Evolutionary conservation across 2,113 vertebrate species (phyloP).

Genomic region (Phoenicopterus ruber): DNA sequence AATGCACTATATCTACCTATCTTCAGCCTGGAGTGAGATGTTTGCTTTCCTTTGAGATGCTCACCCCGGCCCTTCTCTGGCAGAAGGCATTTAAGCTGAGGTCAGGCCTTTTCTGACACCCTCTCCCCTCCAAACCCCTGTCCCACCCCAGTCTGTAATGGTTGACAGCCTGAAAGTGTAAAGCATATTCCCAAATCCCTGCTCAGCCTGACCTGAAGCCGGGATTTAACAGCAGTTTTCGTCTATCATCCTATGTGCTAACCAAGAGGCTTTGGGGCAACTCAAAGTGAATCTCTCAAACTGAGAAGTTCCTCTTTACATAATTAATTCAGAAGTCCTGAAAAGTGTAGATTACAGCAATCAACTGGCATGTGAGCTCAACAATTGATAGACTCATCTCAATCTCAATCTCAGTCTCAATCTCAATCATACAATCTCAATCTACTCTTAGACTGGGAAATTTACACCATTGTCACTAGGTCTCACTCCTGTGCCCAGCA

Average conservation of each 20-base stretch:
- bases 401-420: not conserved
- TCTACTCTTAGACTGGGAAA: not conserved
- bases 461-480: not conserved
- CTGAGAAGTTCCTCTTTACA: not conserved
- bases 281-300: not conserved
- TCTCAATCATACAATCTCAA: not conserved
- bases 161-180: not conserved
- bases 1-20: not conserved
- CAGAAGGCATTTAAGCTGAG: not conserved
- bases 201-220: not conserved
- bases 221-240: not conserved
- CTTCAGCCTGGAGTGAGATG: not conserved
- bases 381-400: not conserved
- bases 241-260: not conserved
- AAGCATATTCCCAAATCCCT: not conserved
- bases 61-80: not conserved
- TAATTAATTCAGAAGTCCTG: not conserved
- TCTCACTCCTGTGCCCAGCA: no score
- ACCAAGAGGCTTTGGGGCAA: not conserved
- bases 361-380: not conserved
- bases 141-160: not conserved
- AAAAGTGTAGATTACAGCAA: not conserved
- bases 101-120: not conserved
- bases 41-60: not conserved
- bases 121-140: accelerated